These are phyloP conservation scores for Microplitis manilae DNA, from an alignment of 2,888 invertebrate species.

Conservation along the genomic window DNA sequence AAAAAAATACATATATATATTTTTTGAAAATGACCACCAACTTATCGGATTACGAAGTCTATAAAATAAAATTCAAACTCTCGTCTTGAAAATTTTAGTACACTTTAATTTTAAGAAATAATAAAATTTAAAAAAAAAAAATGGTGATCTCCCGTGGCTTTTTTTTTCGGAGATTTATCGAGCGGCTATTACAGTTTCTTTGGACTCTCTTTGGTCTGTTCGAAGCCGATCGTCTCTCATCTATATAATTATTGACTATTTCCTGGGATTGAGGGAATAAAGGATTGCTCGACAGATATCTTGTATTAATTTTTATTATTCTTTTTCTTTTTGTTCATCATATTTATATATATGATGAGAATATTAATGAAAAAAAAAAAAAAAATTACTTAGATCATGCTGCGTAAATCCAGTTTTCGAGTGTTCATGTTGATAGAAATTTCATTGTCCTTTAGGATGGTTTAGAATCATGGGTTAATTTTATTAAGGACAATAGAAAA, in stretches of 20 bases:
- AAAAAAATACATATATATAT: constrained; percentile 14
- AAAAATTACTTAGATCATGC: constrained; percentile 32
- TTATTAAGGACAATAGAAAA: constrained; percentile 45
- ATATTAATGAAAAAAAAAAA: too few species aligned
- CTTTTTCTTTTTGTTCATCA: constrained; percentile 32
- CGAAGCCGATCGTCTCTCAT: constrained; percentile 43
- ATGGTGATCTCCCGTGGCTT: constrained; percentile 37
- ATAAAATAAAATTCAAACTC: neutral
- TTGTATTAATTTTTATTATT: constrained; percentile 44
- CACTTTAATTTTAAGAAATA: neutral
- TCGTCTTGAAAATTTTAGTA: neutral
- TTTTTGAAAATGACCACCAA: neutral
- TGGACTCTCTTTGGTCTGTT: constrained; percentile 2
- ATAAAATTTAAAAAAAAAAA: neutral
- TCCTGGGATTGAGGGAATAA: constrained; percentile 48
- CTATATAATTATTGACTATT: constrained; percentile 52
- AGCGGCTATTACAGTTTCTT: constrained; percentile 39
- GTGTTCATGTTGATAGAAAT: constrained; percentile 46
- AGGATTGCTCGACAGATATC: constrained; percentile 26
- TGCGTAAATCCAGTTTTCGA: constrained; percentile 44
- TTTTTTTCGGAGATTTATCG: constrained; percentile 42
- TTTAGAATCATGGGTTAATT: constrained; percentile 39
- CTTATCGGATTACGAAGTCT: neutral
- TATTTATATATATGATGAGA: neutral
- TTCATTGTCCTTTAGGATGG: constrained; percentile 21